These are phyloP conservation scores for Selenia dentaria DNA, from an alignment of 2,888 invertebrate genomes.

Conservation along the genomic window DNA sequence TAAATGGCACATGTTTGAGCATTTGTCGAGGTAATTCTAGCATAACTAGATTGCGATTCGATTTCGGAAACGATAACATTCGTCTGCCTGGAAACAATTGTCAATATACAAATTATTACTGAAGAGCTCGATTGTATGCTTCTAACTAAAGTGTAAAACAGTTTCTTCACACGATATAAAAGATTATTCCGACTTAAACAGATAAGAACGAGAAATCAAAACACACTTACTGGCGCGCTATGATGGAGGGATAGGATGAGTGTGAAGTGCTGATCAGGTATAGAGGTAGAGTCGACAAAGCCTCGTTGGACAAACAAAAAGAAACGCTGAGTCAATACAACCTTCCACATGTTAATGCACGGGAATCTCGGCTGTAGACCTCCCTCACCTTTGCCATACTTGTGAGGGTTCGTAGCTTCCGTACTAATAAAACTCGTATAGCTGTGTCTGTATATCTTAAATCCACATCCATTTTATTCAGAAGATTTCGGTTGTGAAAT, in stretches of 20 bases:
- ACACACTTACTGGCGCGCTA: constrained; percentile 37
- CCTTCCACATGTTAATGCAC: constrained; percentile 66
- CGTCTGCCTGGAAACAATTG: too few species aligned
- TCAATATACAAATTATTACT: too few species aligned
- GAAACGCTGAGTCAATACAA: constrained; percentile 65
- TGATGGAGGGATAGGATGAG: constrained; percentile 39
- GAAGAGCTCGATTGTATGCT: constrained; percentile 6
- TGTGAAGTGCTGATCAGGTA: constrained; percentile 55
- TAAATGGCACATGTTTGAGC: constrained; percentile 34
- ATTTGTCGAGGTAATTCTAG: too few species aligned
- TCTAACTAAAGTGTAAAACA: not conserved
- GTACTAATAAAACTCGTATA: not conserved
- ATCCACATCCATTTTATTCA: too few species aligned
- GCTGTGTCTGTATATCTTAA: too few species aligned
- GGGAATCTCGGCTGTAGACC: constrained; percentile 46
- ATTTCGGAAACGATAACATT: too few species aligned
- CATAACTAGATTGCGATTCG: too few species aligned
- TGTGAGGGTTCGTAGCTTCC: constrained; percentile 5
- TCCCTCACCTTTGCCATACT: constrained; percentile 25
- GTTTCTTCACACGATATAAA: not conserved
- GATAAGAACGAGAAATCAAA: constrained; percentile 31
- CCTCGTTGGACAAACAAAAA: constrained; percentile 63
- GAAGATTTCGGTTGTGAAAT: too few species aligned
- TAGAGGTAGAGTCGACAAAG: constrained; percentile 59
- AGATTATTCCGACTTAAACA: too few species aligned